phyloP scores from a whole-genome alignment of 2,797 vertebrate species.

The Labeo calbasu region DNA sequence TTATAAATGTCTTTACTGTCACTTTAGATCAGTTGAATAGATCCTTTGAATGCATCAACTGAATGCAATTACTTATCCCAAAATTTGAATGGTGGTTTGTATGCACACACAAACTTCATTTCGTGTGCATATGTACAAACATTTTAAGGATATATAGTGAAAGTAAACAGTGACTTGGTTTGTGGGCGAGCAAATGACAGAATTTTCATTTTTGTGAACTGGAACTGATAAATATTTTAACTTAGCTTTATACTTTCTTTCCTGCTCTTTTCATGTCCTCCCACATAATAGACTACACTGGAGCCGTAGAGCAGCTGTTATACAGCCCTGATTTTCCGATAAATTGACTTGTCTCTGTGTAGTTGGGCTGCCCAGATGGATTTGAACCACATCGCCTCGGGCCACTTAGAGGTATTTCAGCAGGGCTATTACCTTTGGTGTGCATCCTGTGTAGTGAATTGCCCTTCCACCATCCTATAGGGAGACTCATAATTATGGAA shows the following conservation, averaged over 20 bases:
- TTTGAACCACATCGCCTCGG: slow-evolving; percentile 21
- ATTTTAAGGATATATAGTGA: neutral
- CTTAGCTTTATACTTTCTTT: neutral
- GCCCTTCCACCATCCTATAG: neutral
- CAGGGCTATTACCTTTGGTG: slow-evolving; percentile 13
- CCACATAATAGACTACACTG: neutral
- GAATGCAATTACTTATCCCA: neutral
- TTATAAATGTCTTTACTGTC: neutral
- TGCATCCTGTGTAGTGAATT: neutral
- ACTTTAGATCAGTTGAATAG: neutral
- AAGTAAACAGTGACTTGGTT: neutral
- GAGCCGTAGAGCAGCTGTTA: neutral
- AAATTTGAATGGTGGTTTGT: neutral
- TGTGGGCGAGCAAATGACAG: neutral
- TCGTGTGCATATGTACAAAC: neutral
- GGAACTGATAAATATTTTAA: neutral
- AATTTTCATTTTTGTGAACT: neutral
- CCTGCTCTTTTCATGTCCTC: slow-evolving; percentile 11
- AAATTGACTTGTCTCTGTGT: slow-evolving; percentile 20
- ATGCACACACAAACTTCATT: neutral
- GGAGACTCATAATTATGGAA: slow-evolving; percentile 23
- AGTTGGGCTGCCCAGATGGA: slow-evolving; percentile 12
- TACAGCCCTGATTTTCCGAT: slow-evolving; percentile 10
- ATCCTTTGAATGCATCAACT: neutral
- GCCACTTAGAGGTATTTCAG: slow-evolving; percentile 28